A percentile compares a stretch with the other conserved stretches of the same genome.
Evolutionary conservation across 2,113 vertebrate genomes (phyloP).

Genomic region (Geococcyx californianus): DNA sequence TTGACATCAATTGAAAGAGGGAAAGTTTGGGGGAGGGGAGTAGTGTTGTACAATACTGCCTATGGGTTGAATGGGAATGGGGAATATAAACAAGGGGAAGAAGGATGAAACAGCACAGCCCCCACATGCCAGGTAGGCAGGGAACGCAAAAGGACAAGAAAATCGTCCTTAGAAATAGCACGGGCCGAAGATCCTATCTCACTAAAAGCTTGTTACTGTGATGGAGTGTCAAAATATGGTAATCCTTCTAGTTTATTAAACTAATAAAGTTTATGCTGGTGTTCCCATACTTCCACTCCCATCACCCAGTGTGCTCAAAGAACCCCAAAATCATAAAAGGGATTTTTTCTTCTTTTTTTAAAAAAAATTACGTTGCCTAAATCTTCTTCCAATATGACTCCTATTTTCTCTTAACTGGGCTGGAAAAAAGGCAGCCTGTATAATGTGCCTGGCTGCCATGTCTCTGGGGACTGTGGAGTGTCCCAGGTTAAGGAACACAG

Average conservation of each 20-base stretch:
- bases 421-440: not conserved
- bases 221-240: not conserved
- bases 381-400: not conserved
- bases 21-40: conserved; percentile 38
- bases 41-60: not conserved
- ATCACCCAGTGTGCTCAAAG: not conserved
- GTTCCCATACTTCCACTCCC: not conserved
- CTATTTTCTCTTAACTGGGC: rapidly evolving
- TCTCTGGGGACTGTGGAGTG: not conserved
- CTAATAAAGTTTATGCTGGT: not conserved
- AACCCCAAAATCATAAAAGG: not conserved
- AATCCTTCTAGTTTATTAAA: not conserved
- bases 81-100: not conserved
- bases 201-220: not conserved
- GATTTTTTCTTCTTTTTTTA: not conserved
- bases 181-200: not conserved
- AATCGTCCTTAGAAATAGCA: not conserved
- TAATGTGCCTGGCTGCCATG: rapidly evolving
- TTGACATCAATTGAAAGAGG: not conserved
- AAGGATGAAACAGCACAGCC: not conserved
- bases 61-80: not conserved
- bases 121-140: not conserved
- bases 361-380: not conserved
- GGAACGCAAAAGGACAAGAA: not conserved
- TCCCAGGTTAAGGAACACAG: not conserved